Base-by-base conservation (phyloP, 2,888 invertebrate genomes). In the Unio delphinus region DNA sequence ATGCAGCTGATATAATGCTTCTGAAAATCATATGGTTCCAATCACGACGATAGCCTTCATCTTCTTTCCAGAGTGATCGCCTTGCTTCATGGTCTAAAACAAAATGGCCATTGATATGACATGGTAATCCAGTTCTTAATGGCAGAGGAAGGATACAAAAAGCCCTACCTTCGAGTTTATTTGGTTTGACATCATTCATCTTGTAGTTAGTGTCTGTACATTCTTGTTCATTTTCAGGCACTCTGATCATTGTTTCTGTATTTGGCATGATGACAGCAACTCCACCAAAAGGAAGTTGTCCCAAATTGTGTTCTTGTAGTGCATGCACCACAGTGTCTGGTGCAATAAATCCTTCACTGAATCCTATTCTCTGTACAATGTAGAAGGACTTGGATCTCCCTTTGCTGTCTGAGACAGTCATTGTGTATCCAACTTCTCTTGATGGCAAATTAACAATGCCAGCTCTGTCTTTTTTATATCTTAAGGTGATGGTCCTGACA, bases 71-170 rank as follows among this genome's bases (percentile, higher is more conserved):
- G 11, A 82, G 69, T 58, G 67, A 67, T 64, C 76, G 67, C 61
- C 81, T 78, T 23, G 81, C 70, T 71, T 82, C 78, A 64, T 83
- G 80, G 55, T 81, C 80, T n/a, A 83, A 67, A 7, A 78, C 79
- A 74, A 84, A 86, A 61, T 85, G 80, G 1, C 81, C 85, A 72
- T 86, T 84, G 17, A 86, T 70, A 70, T 45, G 45, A 11, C 45
- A 45, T 11, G 86, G 85, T 4, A 86, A 70, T 18, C 76, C 77
- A 11, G 82, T 82, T 28, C 60, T 28, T 20, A 78, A 61, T 18
- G 86, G 86, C 26, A 86, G 61, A 11, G 86, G 86, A 18, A 86
- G 72, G 62, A 80, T 83, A 62, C 86, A 86, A 71, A 81, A 86
- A 11, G 74, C 80, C 55, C 67, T 72, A 18, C 66, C 60, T 18